Evolutionary conservation across 2,113 vertebrate genomes (phyloP), one percentile per base, ranked within the genome.

Genomic region (Mirounga angustirostris): DNA sequence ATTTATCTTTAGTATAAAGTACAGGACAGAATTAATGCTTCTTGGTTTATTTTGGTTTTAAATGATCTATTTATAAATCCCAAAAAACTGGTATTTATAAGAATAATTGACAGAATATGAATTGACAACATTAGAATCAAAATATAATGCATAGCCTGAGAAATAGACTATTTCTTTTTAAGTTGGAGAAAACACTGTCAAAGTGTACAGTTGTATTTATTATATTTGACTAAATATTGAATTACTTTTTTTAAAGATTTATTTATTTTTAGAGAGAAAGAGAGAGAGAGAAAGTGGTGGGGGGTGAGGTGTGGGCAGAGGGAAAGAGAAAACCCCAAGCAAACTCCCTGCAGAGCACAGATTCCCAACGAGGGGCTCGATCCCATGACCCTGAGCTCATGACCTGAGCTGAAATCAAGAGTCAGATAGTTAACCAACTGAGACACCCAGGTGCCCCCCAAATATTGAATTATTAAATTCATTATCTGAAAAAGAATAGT

Each of bases 31-130:
- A 81, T 82, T 67, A 94, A 91, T 89, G 15, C 6, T 56, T n/a
- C 18, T 91, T 93, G 5, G 65, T 63, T 94, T 54, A 89, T 85
- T 93, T 95, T 54, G 7, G 4, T 76, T 96, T 97, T 58, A 84
- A 96, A 78, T 63, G 4, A 80, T 90, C 40, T 91, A 82, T n/a
- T 76, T 96, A 71, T 81, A 88, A 89, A 63, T 63, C 8, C 1
- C 0, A 58, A 83, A 82, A 58, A 88, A 14, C 63, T 84, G 5
- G 36, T 63, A 80, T 93, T 83, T 95, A 79, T 81, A 96, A 89
- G 91, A 8, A 58, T 65, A 96, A 91, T 28, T 96, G 30, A 94
- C 18, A 89, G 52, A 94, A 94, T 58, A 93, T 82, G 40, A 95
- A 81, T 91, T 18, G 5, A 30, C 7, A 88, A 12, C 14, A 58